Conservation (phyloP, 2,113 vertebrate species). For the Formicarius rufipectus region DNA sequence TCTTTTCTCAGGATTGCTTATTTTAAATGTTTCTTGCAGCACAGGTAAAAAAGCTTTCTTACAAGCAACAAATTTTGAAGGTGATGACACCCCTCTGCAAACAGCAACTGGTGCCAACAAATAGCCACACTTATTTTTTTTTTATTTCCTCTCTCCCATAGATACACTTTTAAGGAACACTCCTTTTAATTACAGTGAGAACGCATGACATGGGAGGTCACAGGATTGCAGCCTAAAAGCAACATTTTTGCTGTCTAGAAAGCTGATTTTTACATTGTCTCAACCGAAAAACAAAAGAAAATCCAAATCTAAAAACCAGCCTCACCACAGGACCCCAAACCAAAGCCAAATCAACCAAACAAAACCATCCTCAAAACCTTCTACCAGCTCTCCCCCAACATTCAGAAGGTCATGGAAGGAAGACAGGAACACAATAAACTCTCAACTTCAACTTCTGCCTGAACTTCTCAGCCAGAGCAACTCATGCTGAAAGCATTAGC, state of each 20-base stretch:
- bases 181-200: not conserved
- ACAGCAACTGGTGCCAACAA: conserved; percentile 49
- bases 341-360: not conserved
- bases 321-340: not conserved
- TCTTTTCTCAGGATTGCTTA: conserved; percentile 61
- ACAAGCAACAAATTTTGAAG: conserved; percentile 51
- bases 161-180: not conserved
- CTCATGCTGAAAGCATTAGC: not conserved
- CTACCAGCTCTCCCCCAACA: not conserved
- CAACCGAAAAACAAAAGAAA: not conserved
- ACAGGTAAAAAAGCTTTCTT: conserved; percentile 43
- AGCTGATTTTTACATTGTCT: not conserved
- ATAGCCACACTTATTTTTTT: conserved; percentile 8
- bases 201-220: not conserved
- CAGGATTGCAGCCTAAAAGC: not conserved
- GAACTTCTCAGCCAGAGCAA: not conserved
- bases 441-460: not conserved
- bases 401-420: not conserved
- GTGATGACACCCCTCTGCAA: conserved; percentile 58
- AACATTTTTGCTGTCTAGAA: not conserved
- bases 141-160: not conserved
- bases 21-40: conserved; percentile 45
- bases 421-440: not conserved
- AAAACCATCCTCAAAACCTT: not conserved
- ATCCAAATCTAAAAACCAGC: not conserved